Evolutionary conservation across 2,888 invertebrate species (phyloP), one percentile per base, ranked within the genome.

Genomic region (Bruchidius siliquastri): DNA sequence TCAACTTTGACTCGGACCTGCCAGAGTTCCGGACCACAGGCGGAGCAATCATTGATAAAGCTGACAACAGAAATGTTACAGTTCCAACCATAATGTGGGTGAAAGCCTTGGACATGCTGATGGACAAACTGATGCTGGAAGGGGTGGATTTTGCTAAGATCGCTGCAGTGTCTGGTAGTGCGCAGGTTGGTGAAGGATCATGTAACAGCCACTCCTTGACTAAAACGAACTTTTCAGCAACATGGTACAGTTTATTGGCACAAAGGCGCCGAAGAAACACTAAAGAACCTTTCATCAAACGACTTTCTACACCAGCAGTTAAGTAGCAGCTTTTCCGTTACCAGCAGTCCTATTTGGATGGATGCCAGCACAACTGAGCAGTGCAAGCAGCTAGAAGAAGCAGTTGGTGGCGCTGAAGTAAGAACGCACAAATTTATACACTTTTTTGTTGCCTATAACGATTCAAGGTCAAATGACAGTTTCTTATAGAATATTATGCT

Each of bases 211-310:
- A 22, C 21, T 2, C 69, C 20, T 72, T 0, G 69, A 49, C 6
- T 13, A 18, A 18, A 49, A 13, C 6, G 49, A 8, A 13, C 3
- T 67, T 77, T 83, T 69, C 85, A 98, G 95, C 98, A 99, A 94
- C 99, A 99, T 86, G 98, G 98, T 0, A 97, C 97, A 69, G 94
- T 99, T 0, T 99, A 95, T 88, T 99, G 99, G 99, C 91, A 92
- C 70, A 91, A 89, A 76, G 94, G 94, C 20, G 92, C 95, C 0
- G 89, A 91, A 73, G 81, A 89, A 20, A 89, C 89, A 0, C 87
- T 99, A 21, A 84, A 87, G 72, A 90, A 87, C 70, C 87, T 98
- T 26, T 90, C 94, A 72, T 88, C 95, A 0, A 90, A 91, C 10
- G 91, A 92, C 81, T 94, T 95, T 85, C 86, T 98, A 10, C 94